phyloP scores from a whole-genome alignment of 2,797 vertebrate species.

The Leuciscus waleckii region DNA sequence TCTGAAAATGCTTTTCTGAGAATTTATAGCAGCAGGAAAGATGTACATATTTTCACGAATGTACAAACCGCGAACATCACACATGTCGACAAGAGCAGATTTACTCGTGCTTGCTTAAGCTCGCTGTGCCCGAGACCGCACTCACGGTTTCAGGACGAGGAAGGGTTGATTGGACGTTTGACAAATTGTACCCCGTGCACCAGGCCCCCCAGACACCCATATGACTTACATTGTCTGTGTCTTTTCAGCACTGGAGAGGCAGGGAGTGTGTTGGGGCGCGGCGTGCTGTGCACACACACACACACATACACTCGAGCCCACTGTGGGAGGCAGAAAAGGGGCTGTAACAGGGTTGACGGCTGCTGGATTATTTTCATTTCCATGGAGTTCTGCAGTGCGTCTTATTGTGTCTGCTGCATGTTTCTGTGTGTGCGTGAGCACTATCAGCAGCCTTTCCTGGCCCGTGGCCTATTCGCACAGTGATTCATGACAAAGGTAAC shows the following conservation, averaged over 20 bases:
- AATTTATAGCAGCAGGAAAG: constrained; percentile 12
- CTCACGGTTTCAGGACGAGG: constrained; percentile 31
- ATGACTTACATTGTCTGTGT: constrained; percentile 57
- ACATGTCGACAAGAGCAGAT: constrained; percentile 43
- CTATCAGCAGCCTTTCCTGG: constrained; percentile 60
- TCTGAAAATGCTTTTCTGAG: neutral
- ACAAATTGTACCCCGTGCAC: constrained; percentile 50
- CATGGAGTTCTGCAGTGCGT: constrained; percentile 55
- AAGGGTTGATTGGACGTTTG: constrained; percentile 51
- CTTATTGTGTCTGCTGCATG: constrained; percentile 54
- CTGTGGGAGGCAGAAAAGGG: constrained; percentile 52
- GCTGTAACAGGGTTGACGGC: constrained; percentile 37
- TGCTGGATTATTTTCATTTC: constrained; percentile 62
- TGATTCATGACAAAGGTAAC: constrained; percentile 67
- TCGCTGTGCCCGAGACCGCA: constrained; percentile 49
- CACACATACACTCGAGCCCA: constrained; percentile 11
- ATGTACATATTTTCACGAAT: constrained; percentile 16
- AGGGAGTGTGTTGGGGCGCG: constrained; percentile 46
- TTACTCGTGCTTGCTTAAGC: constrained; percentile 58
- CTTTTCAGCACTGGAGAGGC: constrained; percentile 51
- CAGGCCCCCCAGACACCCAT: constrained; percentile 48
- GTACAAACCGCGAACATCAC: constrained; percentile 9
- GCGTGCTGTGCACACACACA: constrained; percentile 29
- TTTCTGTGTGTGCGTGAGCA: constrained; percentile 42
- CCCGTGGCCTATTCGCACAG: constrained; percentile 57